Percentiles rank a stretch among this genome's conserved stretches.
Conservation (phyloP, 1,140 invertebrate genomes). For the Oryzaephilus surinamensis region DNA sequence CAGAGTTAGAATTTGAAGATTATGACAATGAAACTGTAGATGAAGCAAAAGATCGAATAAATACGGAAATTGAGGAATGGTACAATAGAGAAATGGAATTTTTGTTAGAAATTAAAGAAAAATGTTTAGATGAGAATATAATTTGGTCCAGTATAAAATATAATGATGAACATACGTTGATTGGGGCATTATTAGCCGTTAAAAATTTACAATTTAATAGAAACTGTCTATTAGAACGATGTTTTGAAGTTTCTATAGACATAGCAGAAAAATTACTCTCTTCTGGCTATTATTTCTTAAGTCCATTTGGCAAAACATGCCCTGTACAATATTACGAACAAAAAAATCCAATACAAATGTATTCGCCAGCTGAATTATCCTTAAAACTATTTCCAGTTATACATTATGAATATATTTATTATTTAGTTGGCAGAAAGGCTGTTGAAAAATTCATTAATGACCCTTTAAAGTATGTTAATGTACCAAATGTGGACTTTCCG, state of each 20-base stretch:
- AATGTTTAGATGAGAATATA: conserved; percentile 33
- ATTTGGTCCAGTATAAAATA: too few species aligned
- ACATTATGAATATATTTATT: conserved; percentile 47
- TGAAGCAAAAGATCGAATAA: conserved; percentile 35
- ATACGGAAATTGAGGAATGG: conserved; percentile 34
- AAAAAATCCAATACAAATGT: conserved; percentile 39
- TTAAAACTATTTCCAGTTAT: conserved; percentile 41
- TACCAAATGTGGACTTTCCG: conserved; percentile 33
- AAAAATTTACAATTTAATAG: conserved; percentile 38
- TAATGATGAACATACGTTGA: too few species aligned
- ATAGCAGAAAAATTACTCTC: conserved; percentile 42
- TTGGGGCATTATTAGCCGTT: too few species aligned
- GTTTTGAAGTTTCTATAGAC: conserved; percentile 39
- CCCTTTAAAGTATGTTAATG: conserved; percentile 42
- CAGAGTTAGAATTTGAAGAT: conserved; percentile 36
- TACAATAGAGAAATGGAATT: conserved; percentile 34
- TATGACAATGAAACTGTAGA: conserved; percentile 39
- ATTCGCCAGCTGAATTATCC: conserved; percentile 34
- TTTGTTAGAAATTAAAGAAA: conserved; percentile 35
- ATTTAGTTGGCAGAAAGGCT: conserved; percentile 39
- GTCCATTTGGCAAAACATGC: conserved; percentile 46
- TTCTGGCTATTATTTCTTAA: conserved; percentile 44
- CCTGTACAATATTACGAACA: conserved; percentile 44
- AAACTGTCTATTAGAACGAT: conserved; percentile 43
- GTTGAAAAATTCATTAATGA: conserved; percentile 39